phyloP scores from a whole-genome alignment of 2,888 invertebrate genomes.

The Tachina fera region DNA sequence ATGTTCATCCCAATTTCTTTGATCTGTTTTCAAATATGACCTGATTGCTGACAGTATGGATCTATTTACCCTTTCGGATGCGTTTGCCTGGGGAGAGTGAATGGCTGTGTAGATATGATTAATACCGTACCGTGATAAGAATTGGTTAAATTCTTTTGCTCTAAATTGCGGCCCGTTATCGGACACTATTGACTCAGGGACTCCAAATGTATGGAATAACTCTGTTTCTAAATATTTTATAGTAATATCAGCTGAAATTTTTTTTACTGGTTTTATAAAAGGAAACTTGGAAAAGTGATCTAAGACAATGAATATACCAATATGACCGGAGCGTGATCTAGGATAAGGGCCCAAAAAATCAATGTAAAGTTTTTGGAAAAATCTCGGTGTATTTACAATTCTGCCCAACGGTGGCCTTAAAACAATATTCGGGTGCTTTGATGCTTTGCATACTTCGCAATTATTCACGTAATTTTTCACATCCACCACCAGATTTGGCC shows the following conservation, averaged over 20 bases:
- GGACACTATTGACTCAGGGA: too few relatives aligned
- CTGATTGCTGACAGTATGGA: conserved; percentile 20
- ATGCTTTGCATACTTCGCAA: not conserved
- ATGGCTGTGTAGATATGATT: conserved; percentile 27
- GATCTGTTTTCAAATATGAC: conserved; percentile 14
- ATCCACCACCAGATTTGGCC: conserved; percentile 1
- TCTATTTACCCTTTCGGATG: conserved; percentile 45
- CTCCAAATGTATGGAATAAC: too few relatives aligned
- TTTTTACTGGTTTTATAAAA: too few relatives aligned
- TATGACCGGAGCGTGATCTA: too few relatives aligned
- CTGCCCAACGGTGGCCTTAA: conserved; percentile 10
- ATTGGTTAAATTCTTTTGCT: conserved; percentile 6
- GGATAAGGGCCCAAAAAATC: too few relatives aligned
- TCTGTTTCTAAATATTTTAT: too few relatives aligned
- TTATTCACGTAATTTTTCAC: conserved; percentile 14
- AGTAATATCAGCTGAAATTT: too few relatives aligned
- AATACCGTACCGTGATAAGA: conserved; percentile 36
- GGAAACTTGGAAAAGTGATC: too few relatives aligned
- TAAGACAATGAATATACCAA: too few relatives aligned
- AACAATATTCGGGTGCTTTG: not conserved
- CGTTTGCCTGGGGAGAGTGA: conserved; percentile 48
- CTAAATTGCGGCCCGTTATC: too few relatives aligned
- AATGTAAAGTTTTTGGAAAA: too few relatives aligned
- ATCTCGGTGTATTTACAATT: not conserved
- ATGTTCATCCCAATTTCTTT: conserved; percentile 35